Conservation (phyloP, 2,797 vertebrate species). For the Mus minutoides region DNA sequence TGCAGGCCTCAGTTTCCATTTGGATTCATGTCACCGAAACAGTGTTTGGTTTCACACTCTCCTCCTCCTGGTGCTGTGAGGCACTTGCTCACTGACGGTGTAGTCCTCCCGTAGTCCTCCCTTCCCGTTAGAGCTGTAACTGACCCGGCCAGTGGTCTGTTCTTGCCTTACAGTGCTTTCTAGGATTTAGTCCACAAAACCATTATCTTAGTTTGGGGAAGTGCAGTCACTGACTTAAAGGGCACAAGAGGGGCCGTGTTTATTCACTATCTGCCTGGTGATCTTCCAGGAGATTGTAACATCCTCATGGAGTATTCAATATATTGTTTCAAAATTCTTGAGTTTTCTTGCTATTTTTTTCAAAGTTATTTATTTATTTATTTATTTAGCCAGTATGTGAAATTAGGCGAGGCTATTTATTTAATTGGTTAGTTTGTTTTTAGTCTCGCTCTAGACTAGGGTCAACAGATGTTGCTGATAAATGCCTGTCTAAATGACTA, state of each 20-base stretch:
- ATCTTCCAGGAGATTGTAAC: not conserved
- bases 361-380: not conserved
- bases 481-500: conserved; percentile 40
- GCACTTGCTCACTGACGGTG: not conserved
- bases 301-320: not conserved
- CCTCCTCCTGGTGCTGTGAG: not conserved
- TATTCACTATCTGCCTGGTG: not conserved
- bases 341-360: not conserved
- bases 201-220: not conserved
- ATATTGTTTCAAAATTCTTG: not conserved
- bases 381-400: not conserved
- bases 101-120: not conserved
- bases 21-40: not conserved
- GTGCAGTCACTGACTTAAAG: not conserved
- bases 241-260: not conserved
- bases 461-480: not conserved
- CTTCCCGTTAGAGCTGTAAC: not conserved
- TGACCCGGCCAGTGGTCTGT: not conserved
- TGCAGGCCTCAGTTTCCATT: not conserved
- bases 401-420: conserved; percentile 32
- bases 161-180: not conserved
- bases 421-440: not conserved
- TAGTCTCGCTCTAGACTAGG: not conserved
- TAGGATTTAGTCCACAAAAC: not conserved
- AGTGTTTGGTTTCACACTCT: not conserved